Percentiles rank a stretch among this genome's conserved stretches.
phyloP scores from a whole-genome alignment of 2,888 invertebrate genomes.

The Romanomermis culicivorax region DNA sequence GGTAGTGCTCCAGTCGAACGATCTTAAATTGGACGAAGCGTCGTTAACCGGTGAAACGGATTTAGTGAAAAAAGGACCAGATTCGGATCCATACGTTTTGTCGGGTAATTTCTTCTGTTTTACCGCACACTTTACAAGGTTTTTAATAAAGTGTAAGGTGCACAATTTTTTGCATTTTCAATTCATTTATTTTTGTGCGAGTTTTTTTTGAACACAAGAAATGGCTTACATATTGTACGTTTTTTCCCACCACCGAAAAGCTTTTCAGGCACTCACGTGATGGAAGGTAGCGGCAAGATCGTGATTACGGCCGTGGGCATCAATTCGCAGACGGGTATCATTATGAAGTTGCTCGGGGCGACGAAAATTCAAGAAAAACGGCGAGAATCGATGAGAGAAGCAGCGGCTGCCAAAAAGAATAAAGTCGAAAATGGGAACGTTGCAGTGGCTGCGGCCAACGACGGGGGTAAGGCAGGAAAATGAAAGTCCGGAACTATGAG shows the following conservation, averaged over 20 bases:
- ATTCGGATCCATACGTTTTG: constrained; percentile 23
- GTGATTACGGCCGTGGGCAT: constrained; percentile 84
- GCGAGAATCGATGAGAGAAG: constrained; percentile 28
- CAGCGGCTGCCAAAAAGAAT: constrained; percentile 24
- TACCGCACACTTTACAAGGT: too few species aligned
- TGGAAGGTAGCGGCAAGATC: constrained; percentile 98
- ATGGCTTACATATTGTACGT: too few species aligned
- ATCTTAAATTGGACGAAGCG: constrained; percentile 32
- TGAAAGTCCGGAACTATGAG: too few species aligned
- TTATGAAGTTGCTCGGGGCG: constrained; percentile 33
- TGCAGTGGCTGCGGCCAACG: neutral
- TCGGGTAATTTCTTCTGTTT: constrained; percentile 17
- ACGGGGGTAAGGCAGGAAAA: too few species aligned
- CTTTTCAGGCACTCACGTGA: constrained; percentile 60
- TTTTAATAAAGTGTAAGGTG: too few species aligned
- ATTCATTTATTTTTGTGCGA: too few species aligned
- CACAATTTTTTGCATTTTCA: too few species aligned
- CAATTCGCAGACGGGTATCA: constrained; percentile 93
- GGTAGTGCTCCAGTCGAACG: constrained; percentile 35
- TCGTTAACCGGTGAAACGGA: constrained; percentile 29
- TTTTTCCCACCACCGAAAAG: neutral
- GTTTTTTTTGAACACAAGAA: too few species aligned
- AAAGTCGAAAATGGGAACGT: constrained; percentile 17
- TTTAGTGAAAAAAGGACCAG: constrained; percentile 24
- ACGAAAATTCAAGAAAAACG: constrained; percentile 22